A percentile compares a stretch with the other conserved stretches of the same genome.
These are phyloP conservation scores for Mus spretus DNA, from an alignment of 2,797 vertebrate species.

Conservation along the genomic window DNA sequence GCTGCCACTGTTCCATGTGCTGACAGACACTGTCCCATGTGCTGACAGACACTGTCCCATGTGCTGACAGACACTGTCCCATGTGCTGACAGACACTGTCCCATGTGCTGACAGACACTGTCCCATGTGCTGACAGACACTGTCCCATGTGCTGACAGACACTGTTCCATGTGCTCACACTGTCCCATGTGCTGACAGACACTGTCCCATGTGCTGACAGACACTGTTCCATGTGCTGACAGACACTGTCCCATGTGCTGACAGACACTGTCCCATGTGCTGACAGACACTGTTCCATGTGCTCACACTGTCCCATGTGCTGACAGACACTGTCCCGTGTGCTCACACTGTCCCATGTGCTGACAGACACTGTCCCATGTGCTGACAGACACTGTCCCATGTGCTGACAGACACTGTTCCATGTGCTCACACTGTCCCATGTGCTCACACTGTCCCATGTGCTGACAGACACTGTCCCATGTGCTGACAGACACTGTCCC, in stretches of 20 bases:
- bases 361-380: fast-evolving
- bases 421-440: fast-evolving
- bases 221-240: fast-evolving
- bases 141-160: fast-evolving
- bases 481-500: fast-evolving
- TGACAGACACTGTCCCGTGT: fast-evolving
- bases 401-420: fast-evolving
- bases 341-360: fast-evolving
- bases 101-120: fast-evolving
- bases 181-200: no score
- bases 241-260: no score
- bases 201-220: fast-evolving
- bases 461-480: fast-evolving
- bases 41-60: fast-evolving
- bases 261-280: fast-evolving
- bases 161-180: fast-evolving
- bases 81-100: fast-evolving
- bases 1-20: fast-evolving
- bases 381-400: fast-evolving
- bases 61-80: fast-evolving
- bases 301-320: no score
- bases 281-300: fast-evolving
- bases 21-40: fast-evolving
- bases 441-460: fast-evolving
- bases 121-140: fast-evolving